phyloP scores from a whole-genome alignment of 2,888 invertebrate genomes.

The Omphaloscelis lunosa region DNA sequence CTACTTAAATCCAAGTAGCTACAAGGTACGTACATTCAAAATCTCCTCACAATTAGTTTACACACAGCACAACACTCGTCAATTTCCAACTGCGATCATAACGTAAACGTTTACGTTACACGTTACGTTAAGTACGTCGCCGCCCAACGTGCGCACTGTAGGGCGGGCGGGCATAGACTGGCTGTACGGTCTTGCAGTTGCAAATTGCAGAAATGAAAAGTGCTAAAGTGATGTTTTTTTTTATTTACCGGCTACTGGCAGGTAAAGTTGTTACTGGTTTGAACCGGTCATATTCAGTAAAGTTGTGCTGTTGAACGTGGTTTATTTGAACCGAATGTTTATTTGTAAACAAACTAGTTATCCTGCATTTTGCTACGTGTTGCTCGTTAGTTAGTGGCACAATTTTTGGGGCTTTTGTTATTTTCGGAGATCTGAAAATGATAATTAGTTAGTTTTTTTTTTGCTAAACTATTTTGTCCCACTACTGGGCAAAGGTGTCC shows the following conservation, averaged over 20 bases:
- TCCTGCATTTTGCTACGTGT: conserved; percentile 8
- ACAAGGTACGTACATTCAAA: conserved; percentile 60
- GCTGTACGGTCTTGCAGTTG: conserved; percentile 69
- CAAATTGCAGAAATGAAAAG: conserved; percentile 64
- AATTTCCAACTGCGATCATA: conserved; percentile 36
- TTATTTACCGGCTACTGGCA: background rate
- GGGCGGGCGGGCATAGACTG: conserved; percentile 78
- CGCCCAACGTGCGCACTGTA: conserved; percentile 76
- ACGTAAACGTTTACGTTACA: conserved; percentile 65
- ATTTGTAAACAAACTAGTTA: conserved; percentile 7
- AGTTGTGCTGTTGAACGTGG: conserved; percentile 8
- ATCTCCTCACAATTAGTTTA: conserved; percentile 37
- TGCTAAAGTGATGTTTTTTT: conserved; percentile 31
- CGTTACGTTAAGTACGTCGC: conserved; percentile 49
- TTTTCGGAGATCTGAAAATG: background rate
- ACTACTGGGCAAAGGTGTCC: too few relatives aligned
- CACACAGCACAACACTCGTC: conserved; percentile 56
- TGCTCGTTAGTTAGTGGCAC: background rate
- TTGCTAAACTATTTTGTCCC: too few relatives aligned
- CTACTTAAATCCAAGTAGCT: conserved; percentile 14
- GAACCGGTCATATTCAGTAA: conserved; percentile 3
- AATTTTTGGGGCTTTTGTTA: background rate
- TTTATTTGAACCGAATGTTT: conserved; percentile 23
- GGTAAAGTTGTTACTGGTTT: conserved; percentile 29
- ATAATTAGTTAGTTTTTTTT: background rate